Evolutionary conservation across 2,888 invertebrate genomes (phyloP).

Genomic region (Brachycybe producta): DNA sequence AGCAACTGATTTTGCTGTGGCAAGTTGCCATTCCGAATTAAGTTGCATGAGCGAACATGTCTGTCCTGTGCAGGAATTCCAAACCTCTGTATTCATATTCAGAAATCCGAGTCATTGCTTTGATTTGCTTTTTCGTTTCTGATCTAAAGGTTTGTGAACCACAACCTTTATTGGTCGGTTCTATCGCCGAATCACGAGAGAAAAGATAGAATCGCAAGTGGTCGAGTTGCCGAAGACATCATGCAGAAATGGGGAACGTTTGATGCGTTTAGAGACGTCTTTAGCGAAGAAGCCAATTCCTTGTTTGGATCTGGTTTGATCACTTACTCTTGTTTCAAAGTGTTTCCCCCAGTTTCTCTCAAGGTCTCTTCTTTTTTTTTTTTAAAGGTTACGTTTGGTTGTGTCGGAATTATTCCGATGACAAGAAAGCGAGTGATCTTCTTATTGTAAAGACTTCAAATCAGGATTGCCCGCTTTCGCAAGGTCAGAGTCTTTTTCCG

Average conservation of each 20-base stretch:
- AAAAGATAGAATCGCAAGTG: constrained; percentile 23
- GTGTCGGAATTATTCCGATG: constrained; percentile 23
- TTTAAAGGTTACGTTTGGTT: constrained; percentile 30
- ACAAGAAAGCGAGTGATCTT: constrained; percentile 21
- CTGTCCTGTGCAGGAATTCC: constrained; percentile 9
- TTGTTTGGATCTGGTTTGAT: constrained; percentile 29
- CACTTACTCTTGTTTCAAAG: background rate
- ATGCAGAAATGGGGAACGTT: constrained; percentile 25
- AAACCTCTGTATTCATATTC: background rate
- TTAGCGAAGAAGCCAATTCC: constrained; percentile 25
- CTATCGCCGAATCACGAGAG: constrained; percentile 27
- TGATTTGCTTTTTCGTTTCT: background rate
- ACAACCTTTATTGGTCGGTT: constrained; percentile 28
- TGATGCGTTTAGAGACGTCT: constrained; percentile 25
- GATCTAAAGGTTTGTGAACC: constrained; percentile 28
- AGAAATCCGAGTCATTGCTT: background rate
- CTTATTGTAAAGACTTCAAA: constrained; percentile 26
- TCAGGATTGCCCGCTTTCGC: constrained; percentile 28
- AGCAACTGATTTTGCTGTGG: too few relatives aligned
- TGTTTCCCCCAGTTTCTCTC: too few relatives aligned
- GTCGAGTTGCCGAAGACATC: constrained; percentile 24
- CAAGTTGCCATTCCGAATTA: too few relatives aligned
- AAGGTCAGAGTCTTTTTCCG: constrained; percentile 24
- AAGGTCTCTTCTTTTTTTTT: background rate
- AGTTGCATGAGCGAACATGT: too few relatives aligned